phyloP scores from a whole-genome alignment of 1,140 invertebrate genomes.

The Teleogryllus occipitalis region DNA sequence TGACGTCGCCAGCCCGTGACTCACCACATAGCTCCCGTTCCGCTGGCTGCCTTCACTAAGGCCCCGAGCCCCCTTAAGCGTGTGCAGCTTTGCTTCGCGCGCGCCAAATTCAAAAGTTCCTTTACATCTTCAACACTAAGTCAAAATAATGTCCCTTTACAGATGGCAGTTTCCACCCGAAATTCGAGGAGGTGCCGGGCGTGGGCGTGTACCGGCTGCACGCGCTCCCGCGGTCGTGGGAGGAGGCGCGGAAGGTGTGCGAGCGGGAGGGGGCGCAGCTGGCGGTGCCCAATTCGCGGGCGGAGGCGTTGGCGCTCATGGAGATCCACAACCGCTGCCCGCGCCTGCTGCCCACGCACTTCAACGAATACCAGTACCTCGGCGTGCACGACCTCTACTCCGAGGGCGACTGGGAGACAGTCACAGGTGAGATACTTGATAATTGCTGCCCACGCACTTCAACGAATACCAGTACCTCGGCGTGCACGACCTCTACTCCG shows the following conservation, averaged over 20 bases:
- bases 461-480: too few species aligned
- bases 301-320: not conserved
- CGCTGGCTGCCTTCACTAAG: too few species aligned
- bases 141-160: not conserved
- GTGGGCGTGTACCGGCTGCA: slow-evolving; percentile 36
- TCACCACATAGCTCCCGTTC: too few species aligned
- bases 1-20: too few species aligned
- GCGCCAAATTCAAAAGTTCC: too few species aligned
- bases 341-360: not conserved
- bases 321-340: not conserved
- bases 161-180: not conserved
- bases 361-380: not conserved
- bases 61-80: too few species aligned
- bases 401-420: not conserved
- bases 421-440: not conserved
- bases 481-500: too few species aligned
- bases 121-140: not conserved
- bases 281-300: slow-evolving; percentile 34
- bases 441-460: too few species aligned
- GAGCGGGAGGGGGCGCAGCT: slow-evolving; percentile 37
- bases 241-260: slow-evolving; percentile 35
- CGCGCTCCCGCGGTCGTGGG: slow-evolving; percentile 33
- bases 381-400: not conserved
- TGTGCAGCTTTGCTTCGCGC: too few species aligned
- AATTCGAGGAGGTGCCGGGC: slow-evolving; percentile 21